phyloP scores from a whole-genome alignment of 2,888 invertebrate genomes.

The Drosophila seclusa region DNA sequence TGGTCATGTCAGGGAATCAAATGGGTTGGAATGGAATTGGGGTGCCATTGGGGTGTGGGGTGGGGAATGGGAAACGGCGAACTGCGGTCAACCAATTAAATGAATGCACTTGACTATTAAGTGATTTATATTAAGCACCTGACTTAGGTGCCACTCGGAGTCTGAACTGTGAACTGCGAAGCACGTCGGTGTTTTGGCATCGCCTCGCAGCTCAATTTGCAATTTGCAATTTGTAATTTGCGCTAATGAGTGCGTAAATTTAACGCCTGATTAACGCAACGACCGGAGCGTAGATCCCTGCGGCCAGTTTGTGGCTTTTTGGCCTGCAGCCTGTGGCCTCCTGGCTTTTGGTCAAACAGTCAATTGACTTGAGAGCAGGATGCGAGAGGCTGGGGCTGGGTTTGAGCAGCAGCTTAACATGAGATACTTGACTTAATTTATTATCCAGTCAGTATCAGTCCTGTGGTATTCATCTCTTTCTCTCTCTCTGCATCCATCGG shows the following conservation, averaged over 20 bases:
- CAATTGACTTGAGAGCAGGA: conserved; percentile 33
- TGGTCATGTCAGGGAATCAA: conserved; percentile 5
- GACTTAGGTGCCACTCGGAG: conserved; percentile 47
- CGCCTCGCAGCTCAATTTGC: conserved; percentile 63
- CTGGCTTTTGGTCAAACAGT: conserved; percentile 45
- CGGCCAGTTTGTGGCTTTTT: conserved; percentile 40
- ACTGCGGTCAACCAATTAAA: conserved; percentile 65
- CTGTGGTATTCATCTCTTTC: neutral
- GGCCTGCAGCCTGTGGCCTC: conserved; percentile 17
- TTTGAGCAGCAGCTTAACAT: conserved; percentile 43
- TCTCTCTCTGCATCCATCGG: conserved; percentile 4
- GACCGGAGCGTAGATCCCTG: conserved; percentile 41
- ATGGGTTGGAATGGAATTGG: conserved; percentile 13
- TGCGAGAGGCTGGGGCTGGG: conserved; percentile 3
- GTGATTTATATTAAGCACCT: conserved; percentile 77
- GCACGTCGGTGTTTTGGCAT: neutral
- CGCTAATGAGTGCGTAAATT: conserved; percentile 79
- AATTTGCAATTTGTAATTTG: conserved; percentile 76
- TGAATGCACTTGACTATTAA: conserved; percentile 75
- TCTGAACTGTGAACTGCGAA: conserved; percentile 8
- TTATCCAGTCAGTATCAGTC: conserved; percentile 33
- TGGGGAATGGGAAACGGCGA: conserved; percentile 13
- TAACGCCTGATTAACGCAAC: conserved; percentile 75
- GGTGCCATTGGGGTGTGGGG: neutral
- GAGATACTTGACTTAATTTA: conserved; percentile 58